A percentile compares a stretch with the other conserved stretches of the same genome.
These are phyloP conservation scores for Podarcis cretensis DNA, from an alignment of 2,113 vertebrate species.

Conservation along the genomic window DNA sequence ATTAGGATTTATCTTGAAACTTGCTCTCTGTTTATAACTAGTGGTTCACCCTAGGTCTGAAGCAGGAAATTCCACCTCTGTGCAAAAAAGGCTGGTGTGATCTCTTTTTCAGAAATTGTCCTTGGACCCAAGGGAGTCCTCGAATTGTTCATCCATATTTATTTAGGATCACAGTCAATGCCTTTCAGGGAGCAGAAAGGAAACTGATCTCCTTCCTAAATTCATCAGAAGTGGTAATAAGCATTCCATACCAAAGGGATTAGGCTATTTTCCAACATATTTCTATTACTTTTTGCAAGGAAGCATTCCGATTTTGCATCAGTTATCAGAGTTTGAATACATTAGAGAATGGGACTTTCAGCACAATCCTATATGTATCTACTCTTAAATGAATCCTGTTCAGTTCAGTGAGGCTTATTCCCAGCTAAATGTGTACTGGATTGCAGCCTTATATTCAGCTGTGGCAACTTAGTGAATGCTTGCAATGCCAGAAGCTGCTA, in stretches of 20 bases:
- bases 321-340: background rate
- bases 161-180: background rate
- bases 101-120: background rate
- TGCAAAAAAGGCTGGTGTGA: background rate
- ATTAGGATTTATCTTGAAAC: conserved; percentile 10
- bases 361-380: too few relatives aligned
- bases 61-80: background rate
- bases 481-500: background rate
- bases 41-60: background rate
- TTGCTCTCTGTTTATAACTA: background rate
- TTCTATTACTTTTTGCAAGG: background rate
- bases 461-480: background rate
- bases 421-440: too few relatives aligned
- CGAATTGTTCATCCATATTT: background rate
- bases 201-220: background rate
- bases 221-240: background rate
- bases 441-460: background rate
- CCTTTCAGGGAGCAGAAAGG: background rate
- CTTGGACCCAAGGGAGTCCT: background rate
- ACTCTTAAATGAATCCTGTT: too few relatives aligned
- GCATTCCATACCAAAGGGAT: background rate
- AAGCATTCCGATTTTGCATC: background rate
- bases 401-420: too few relatives aligned
- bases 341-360: background rate
- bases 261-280: background rate